phyloP scores from a whole-genome alignment of 2,888 invertebrate species.

The Drosophila bunnanda region DNA sequence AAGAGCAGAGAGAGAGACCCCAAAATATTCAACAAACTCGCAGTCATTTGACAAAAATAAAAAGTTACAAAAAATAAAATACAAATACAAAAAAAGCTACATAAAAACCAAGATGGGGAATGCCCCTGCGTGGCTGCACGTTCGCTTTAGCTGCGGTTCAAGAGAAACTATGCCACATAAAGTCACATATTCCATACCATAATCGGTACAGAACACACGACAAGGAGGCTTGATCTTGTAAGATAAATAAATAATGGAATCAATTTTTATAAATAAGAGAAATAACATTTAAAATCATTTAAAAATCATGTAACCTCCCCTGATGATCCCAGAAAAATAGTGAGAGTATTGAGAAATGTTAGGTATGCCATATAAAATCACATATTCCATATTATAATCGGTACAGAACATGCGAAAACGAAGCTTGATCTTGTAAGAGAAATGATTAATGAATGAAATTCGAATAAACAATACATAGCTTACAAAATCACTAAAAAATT shows the following conservation, averaged over 20 bases:
- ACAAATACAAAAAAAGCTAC: not conserved
- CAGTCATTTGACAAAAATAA: slow-evolving; percentile 27
- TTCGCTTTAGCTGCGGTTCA: slow-evolving; percentile 16
- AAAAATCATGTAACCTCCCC: not conserved
- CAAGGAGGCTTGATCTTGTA: not conserved
- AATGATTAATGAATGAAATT: not conserved
- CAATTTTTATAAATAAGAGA: not conserved
- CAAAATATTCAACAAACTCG: slow-evolving; percentile 18
- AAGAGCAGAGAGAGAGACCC: slow-evolving; percentile 22
- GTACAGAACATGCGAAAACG: not conserved
- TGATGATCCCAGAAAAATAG: not conserved
- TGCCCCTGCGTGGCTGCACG: slow-evolving; percentile 49
- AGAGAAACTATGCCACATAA: slow-evolving; percentile 44
- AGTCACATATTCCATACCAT: slow-evolving; percentile 19
- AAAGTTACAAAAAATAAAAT: not conserved
- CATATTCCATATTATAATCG: slow-evolving; percentile 8
- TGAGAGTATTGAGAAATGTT: too few species aligned
- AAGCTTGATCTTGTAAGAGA: not conserved
- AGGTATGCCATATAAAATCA: slow-evolving; percentile 27
- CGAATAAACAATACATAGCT: too few species aligned
- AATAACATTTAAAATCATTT: not conserved
- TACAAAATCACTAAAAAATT: too few species aligned
- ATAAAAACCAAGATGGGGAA: slow-evolving; percentile 25
- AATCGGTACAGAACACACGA: not conserved
- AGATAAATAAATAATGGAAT: not conserved